phyloP scores from a whole-genome alignment of 1,140 invertebrate genomes.

The Orussus abietinus region DNA sequence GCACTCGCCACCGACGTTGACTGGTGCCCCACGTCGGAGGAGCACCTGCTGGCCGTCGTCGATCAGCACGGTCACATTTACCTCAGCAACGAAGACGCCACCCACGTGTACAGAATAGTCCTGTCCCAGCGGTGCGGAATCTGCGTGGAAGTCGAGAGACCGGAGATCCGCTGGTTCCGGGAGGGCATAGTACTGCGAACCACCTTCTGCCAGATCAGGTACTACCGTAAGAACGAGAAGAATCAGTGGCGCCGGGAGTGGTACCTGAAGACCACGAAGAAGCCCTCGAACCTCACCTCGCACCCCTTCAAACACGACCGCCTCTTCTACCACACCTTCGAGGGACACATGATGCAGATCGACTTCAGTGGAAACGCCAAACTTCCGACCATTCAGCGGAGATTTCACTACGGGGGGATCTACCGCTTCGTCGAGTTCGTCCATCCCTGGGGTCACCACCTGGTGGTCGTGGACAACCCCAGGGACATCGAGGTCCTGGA shows the following conservation, averaged over 20 bases:
- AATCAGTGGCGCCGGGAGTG: slow-evolving; percentile 29
- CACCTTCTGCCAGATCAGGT: slow-evolving; percentile 41
- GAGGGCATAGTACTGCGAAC: slow-evolving; percentile 39
- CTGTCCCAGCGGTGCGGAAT: slow-evolving; percentile 26
- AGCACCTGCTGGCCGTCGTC: slow-evolving; percentile 32
- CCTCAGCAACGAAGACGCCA: slow-evolving; percentile 31
- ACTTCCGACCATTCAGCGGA: slow-evolving; percentile 7
- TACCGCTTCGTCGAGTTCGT: slow-evolving; percentile 35
- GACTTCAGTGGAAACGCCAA: slow-evolving; percentile 6
- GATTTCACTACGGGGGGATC: slow-evolving; percentile 21
- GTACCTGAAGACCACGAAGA: slow-evolving; percentile 23
- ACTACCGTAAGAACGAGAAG: slow-evolving; percentile 20
- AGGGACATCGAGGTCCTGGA: slow-evolving; percentile 30
- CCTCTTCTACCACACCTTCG: slow-evolving; percentile 35
- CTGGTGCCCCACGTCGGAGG: slow-evolving; percentile 26
- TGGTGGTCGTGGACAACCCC: slow-evolving; percentile 21
- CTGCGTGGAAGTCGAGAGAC: slow-evolving; percentile 24
- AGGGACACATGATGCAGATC: slow-evolving; percentile 38
- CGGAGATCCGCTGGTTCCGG: slow-evolving; percentile 34
- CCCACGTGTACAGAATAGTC: slow-evolving; percentile 26
- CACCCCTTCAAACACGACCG: slow-evolving; percentile 24
- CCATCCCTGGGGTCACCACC: slow-evolving; percentile 40
- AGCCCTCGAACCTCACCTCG: slow-evolving; percentile 23
- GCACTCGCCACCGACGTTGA: slow-evolving; percentile 21
- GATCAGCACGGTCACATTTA: slow-evolving; percentile 37